Evolutionary conservation across 2,797 vertebrate species (phyloP).

Genomic region (Synanceia verrucosa): DNA sequence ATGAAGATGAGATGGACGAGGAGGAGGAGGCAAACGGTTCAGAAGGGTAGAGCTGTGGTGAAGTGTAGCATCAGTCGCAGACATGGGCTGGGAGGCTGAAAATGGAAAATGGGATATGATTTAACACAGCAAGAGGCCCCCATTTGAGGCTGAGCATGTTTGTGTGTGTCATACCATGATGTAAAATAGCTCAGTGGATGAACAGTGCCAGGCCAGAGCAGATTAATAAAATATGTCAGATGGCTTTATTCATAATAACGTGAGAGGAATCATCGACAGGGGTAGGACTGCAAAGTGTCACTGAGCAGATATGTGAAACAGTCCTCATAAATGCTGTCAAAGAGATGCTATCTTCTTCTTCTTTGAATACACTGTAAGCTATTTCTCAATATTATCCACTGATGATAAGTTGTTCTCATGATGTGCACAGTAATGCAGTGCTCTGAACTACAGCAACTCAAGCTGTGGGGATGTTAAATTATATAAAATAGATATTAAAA

Average conservation of each 20-base stretch:
- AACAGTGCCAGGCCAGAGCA: neutral
- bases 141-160: constrained; percentile 45
- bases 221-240: neutral
- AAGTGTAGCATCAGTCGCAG: constrained; percentile 42
- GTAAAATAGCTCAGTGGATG: neutral
- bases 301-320: neutral
- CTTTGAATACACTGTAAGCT: too few relatives aligned
- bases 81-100: constrained; percentile 41
- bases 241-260: neutral
- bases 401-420: constrained; percentile 14
- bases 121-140: constrained; percentile 57
- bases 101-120: constrained; percentile 70
- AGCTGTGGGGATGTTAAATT: neutral
- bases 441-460: neutral
- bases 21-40: constrained; percentile 21
- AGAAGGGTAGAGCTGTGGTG: constrained; percentile 33
- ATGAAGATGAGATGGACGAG: constrained; percentile 26
- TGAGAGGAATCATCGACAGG: neutral
- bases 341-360: too few relatives aligned
- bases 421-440: neutral
- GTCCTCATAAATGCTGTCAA: neutral
- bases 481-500: neutral
- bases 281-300: neutral
- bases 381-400: constrained; percentile 38
- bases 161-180: constrained; percentile 23